A percentile compares a stretch with the other conserved stretches of the same genome.
phyloP scores from a whole-genome alignment of 1,140 invertebrate species.

The Homalodisca vitripennis region DNA sequence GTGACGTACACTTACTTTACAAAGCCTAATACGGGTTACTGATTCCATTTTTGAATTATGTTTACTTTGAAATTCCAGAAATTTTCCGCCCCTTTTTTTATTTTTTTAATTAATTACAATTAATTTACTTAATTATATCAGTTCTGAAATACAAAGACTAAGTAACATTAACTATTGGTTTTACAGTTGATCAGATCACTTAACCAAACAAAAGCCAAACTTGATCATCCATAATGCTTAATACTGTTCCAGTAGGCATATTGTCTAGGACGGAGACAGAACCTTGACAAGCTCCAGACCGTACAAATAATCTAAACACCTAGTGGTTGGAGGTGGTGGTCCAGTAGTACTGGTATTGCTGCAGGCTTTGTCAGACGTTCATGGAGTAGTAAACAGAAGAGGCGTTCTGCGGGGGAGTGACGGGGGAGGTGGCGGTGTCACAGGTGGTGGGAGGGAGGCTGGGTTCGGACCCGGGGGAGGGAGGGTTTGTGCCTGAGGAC shows the following conservation, averaged over 20 bases:
- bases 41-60: neutral
- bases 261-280: neutral
- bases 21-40: too few species aligned
- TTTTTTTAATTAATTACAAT: neutral
- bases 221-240: too few species aligned
- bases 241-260: too few species aligned
- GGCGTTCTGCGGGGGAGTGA: constrained; percentile 38
- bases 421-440: constrained; percentile 20
- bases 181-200: neutral
- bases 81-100: neutral
- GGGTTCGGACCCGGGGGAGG: constrained; percentile 10
- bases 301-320: constrained; percentile 13
- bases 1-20: too few species aligned
- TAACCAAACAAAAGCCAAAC: neutral
- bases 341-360: constrained; percentile 31
- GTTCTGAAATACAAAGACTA: too few species aligned
- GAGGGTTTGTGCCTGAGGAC: constrained; percentile 27
- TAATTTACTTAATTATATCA: neutral
- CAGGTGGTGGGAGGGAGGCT: neutral
- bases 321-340: neutral
- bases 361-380: constrained; percentile 50
- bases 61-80: neutral
- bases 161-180: too few species aligned
- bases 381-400: constrained; percentile 51
- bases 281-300: neutral